phyloP scores from a whole-genome alignment of 2,797 vertebrate species.

The Phataginus tricuspis region DNA sequence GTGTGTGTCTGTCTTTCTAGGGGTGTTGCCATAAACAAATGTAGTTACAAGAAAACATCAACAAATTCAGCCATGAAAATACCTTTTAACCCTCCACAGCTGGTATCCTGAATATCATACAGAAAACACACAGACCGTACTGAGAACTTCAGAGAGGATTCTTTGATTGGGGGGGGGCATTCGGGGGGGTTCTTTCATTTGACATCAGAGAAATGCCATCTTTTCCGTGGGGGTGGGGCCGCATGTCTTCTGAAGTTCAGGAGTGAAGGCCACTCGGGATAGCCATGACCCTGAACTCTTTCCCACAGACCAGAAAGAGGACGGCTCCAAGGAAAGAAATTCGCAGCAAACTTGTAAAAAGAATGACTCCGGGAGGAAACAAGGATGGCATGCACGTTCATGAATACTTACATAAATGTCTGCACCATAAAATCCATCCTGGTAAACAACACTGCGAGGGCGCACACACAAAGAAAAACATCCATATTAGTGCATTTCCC shows the following conservation, averaged over 20 bases:
- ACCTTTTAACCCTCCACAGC: not conserved
- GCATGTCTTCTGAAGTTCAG: slow-evolving; percentile 73
- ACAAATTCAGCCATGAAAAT: slow-evolving; percentile 70
- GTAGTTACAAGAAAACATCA: not conserved
- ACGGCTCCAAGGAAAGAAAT: slow-evolving; percentile 73
- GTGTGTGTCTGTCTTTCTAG: not conserved
- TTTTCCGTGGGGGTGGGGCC: not conserved
- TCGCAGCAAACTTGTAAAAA: slow-evolving; percentile 87
- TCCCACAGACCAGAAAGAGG: slow-evolving; percentile 75
- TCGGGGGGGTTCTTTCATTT: slow-evolving; percentile 17
- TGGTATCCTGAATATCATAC: not conserved
- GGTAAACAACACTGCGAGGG: slow-evolving; percentile 97
- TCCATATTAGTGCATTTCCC: slow-evolving; percentile 93
- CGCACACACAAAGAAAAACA: slow-evolving; percentile 93
- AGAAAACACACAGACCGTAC: not conserved
- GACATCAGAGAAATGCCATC: not conserved
- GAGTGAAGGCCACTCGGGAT: slow-evolving; percentile 65
- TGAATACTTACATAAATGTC: slow-evolving; percentile 99
- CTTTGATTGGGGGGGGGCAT: not conserved
- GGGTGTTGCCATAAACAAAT: not conserved
- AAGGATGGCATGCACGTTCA: slow-evolving; percentile 86
- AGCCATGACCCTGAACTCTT: slow-evolving; percentile 69
- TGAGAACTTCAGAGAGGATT: not conserved
- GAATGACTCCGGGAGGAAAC: slow-evolving; percentile 84
- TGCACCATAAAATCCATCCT: slow-evolving; percentile 99